Evolutionary conservation across 2,888 invertebrate species (phyloP).

Genomic region (Selenia dentaria): DNA sequence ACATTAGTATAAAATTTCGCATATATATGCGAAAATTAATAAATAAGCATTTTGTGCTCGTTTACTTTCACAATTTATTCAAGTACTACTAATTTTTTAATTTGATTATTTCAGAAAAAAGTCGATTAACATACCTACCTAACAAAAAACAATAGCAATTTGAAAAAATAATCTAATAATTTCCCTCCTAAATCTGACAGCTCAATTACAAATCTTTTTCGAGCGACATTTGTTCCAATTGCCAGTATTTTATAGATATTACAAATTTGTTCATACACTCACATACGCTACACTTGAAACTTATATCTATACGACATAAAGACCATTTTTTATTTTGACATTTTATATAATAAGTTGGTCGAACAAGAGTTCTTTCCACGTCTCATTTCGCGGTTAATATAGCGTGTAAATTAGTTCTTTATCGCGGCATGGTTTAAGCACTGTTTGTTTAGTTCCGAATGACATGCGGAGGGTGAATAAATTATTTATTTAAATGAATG

Average conservation of each 20-base stretch:
- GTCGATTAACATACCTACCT: no score
- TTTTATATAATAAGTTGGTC: conserved; percentile 35
- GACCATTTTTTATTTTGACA: conserved; percentile 21
- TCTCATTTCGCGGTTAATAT: conserved; percentile 77
- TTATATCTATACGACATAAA: not conserved
- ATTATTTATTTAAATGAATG: conserved; percentile 50
- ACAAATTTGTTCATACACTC: conserved; percentile 24
- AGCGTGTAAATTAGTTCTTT: conserved; percentile 83
- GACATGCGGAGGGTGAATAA: conserved; percentile 69
- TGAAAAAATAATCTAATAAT: no score
- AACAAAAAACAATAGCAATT: no score
- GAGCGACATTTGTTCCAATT: conserved; percentile 81
- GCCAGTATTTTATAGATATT: conserved; percentile 56
- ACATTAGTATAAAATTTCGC: no score
- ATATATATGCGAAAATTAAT: no score
- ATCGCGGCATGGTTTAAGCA: conserved; percentile 59
- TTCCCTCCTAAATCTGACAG: conserved; percentile 76
- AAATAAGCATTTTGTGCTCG: no score
- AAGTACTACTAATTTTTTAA: no score
- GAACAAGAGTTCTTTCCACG: conserved; percentile 61
- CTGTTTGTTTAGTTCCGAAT: conserved; percentile 67
- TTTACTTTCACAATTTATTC: no score
- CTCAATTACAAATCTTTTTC: conserved; percentile 66
- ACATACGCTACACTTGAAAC: not conserved
- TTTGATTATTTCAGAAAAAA: no score